Evolutionary conservation across 2,888 invertebrate species (phyloP), one percentile per base, ranked within the genome.

Genomic region (Limnephilus rhombicus): DNA sequence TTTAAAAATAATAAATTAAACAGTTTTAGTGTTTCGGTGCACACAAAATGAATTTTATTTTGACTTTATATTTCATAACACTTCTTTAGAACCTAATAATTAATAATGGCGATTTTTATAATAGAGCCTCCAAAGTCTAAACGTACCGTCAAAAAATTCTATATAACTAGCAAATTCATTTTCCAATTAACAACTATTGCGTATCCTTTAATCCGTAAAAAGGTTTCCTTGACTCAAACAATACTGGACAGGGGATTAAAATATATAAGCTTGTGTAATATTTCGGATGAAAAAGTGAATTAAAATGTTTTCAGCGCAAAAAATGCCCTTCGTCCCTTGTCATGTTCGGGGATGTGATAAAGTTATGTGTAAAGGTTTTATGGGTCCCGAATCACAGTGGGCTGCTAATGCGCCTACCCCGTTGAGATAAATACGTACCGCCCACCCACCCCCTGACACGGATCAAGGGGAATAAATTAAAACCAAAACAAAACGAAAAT

Each of bases 311-410:
- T 83, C 24, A 83, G 37, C 18, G 83, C 83, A n/a, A 83, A 41
- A 37, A 83, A 24, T 37, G 37, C 83, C 82, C 83, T 83, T 83
- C 83, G 37, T 83, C 83, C 83, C 83, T 83, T 83, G 83, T 83
- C 83, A 83, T 41, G 83, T 83, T 83, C 34, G 12, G 83, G 83
- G 83, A 83, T 83, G 83, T 24, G 37, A 83, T 83, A 83, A 83
- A 37, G 83, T 83, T 37, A 83, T 37, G 37, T 34, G 83, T 83
- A 83, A 83, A 41, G 37, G 83, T 37, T 68, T 68, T 68, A n/a
- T 68, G 68, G 68, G 24, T 7, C 68, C 68, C 7, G 68, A 68
- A 68, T 68, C 68, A 68, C 24, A 68, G 68, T 68, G 24, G 82
- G 34, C 82, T 82, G 82, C 82, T 82, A 34, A 82, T 82, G n/a